Base-by-base conservation (phyloP, 1,140 invertebrate species). In the Scylla paramamosain region DNA sequence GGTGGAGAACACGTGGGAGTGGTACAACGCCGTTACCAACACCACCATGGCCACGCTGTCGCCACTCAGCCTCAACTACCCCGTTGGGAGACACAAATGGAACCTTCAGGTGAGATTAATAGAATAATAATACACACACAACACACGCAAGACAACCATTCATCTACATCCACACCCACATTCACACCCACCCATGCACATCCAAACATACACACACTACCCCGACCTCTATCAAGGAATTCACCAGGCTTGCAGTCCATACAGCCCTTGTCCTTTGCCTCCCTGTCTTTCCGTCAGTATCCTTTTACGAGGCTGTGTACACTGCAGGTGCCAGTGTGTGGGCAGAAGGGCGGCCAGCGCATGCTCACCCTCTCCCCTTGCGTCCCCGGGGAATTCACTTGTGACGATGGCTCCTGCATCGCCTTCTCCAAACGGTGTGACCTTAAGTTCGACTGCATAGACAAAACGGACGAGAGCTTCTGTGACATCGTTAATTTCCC, bases 401-500 rank as follows among this genome's bases (percentile, higher is more conserved):
- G 95, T 59, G 88, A 77, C 48, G 93, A 96, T 29, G 95, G 95
- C 31, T 89, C 77, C 90, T 96, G 95, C 91, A 95, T 96, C 52
- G 52, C 90, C 39, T 94, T 96, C 39, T 20, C 16, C 39, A 94
- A 59, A 25, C 82, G 95, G 3, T 96, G 95, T 32, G 95, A 96
- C 91, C 91, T 96, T 10, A 96, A 96, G 90, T 96, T 94, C 67
- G 95, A 96, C 93, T 96, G 95, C 59, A 32, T 12, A n/a, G 95
- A 96, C 93, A 92, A 96, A 14, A 93, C 93, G 28, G 95, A 96
- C 86, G 95, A 96, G 67, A 92, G 82, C n/a, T 77, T 82, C 52
- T 96, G 95, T 45, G 93, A 96, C 20, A 96, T 96, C 45, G 91
- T 96, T 20, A 94, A 94, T 48, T 96, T 94, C 46, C 95, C 95